phyloP scores from a whole-genome alignment of 2,113 vertebrate genomes.

The Grallaria varia region DNA sequence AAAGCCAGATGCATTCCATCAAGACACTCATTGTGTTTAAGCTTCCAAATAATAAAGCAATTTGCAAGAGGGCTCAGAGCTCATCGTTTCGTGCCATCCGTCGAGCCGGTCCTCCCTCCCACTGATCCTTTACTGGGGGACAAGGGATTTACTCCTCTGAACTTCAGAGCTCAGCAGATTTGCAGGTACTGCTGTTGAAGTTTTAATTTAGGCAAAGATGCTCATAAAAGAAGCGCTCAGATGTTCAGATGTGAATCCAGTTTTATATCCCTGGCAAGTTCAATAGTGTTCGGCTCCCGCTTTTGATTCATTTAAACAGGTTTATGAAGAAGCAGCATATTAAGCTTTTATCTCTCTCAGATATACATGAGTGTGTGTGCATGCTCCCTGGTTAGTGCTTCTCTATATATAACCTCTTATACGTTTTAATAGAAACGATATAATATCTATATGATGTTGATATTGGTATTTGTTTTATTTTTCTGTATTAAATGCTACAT shows the following conservation, averaged over 20 bases:
- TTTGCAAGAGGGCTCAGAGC: neutral
- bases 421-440: neutral
- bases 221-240: neutral
- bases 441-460: neutral
- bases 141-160: neutral
- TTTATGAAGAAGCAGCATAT: neutral
- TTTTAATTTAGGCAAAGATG: slow-evolving; percentile 32
- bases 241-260: neutral
- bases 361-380: neutral
- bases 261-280: slow-evolving; percentile 4
- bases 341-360: neutral
- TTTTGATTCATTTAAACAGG: neutral
- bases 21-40: neutral
- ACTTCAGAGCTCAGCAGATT: slow-evolving; percentile 17
- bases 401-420: neutral
- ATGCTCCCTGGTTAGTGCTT: neutral
- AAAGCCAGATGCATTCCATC: neutral
- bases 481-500: neutral
- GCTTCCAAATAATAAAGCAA: neutral
- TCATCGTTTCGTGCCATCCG: neutral
- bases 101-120: neutral
- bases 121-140: neutral
- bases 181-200: neutral
- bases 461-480: neutral
- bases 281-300: neutral